phyloP scores from a whole-genome alignment of 2,888 invertebrate species.

The Acanthosepion pharaonis region DNA sequence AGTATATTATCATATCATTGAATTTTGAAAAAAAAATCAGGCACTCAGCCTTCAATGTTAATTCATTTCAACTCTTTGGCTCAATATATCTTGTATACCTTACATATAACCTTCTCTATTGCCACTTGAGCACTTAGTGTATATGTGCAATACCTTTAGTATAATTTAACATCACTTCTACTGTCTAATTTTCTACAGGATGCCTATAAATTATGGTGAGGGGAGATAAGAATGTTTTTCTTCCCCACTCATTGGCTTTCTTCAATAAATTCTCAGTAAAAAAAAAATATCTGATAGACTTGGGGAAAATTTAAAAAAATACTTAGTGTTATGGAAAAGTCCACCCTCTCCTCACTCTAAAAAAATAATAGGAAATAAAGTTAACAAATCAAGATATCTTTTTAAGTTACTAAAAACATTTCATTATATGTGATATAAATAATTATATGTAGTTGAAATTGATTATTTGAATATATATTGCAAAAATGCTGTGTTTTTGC shows the following conservation, averaged over 20 bases:
- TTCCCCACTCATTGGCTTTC: background rate
- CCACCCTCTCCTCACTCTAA: background rate
- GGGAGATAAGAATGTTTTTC: background rate
- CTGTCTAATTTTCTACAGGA: background rate
- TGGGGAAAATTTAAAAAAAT: background rate
- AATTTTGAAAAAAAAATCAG: background rate
- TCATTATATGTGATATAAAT: constrained; percentile 45
- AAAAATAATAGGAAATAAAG: background rate
- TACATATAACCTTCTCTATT: background rate
- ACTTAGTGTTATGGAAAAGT: background rate
- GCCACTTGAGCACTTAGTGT: background rate
- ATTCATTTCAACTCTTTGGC: background rate
- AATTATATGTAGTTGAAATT: constrained; percentile 44
- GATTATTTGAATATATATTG: constrained; percentile 46
- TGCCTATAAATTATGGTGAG: background rate
- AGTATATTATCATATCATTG: constrained; percentile 3
- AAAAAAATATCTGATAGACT: background rate
- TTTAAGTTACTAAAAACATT: background rate
- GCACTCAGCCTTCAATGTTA: background rate
- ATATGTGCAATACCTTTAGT: background rate
- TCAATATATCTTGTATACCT: background rate
- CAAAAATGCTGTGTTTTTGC: constrained; percentile 47
- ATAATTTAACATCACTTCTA: background rate
- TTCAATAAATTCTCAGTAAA: background rate
- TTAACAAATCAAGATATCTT: background rate